phyloP scores from a whole-genome alignment of 1,140 invertebrate genomes.

The Gyrodactylus salaris region DNA sequence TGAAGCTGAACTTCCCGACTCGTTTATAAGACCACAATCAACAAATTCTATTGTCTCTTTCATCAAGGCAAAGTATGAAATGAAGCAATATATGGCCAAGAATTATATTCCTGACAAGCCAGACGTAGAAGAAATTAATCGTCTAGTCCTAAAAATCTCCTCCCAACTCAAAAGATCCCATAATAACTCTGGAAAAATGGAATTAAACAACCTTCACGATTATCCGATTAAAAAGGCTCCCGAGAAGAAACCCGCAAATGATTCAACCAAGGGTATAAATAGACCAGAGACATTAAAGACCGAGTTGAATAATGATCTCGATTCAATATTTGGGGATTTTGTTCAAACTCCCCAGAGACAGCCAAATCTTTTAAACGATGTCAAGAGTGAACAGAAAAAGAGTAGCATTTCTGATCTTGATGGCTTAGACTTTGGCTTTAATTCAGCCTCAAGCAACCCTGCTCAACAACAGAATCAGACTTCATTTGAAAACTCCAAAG shows the following conservation, averaged over 20 bases:
- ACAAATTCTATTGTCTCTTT: slow-evolving; percentile 65
- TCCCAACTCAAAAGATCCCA: background rate
- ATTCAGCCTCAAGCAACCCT: background rate
- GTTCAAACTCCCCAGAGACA: background rate
- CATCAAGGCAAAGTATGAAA: slow-evolving; percentile 81
- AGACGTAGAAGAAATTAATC: slow-evolving; percentile 24
- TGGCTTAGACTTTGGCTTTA: background rate
- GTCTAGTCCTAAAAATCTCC: background rate
- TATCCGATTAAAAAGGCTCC: background rate
- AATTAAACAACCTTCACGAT: background rate
- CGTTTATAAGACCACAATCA: slow-evolving; percentile 61
- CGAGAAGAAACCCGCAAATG: background rate
- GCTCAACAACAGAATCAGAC: background rate
- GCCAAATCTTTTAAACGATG: too few species aligned
- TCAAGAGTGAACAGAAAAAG: background rate
- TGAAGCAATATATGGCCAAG: slow-evolving; percentile 77
- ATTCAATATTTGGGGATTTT: background rate
- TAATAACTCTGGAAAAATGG: too few species aligned
- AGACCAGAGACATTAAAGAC: background rate
- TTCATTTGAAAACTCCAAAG: background rate
- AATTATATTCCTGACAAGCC: slow-evolving; percentile 61
- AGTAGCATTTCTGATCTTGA: background rate
- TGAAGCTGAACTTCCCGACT: slow-evolving; percentile 76
- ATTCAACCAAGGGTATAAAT: background rate
- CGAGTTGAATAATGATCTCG: background rate